Conservation (phyloP, 2,113 vertebrate genomes). For the Struthio camelus region DNA sequence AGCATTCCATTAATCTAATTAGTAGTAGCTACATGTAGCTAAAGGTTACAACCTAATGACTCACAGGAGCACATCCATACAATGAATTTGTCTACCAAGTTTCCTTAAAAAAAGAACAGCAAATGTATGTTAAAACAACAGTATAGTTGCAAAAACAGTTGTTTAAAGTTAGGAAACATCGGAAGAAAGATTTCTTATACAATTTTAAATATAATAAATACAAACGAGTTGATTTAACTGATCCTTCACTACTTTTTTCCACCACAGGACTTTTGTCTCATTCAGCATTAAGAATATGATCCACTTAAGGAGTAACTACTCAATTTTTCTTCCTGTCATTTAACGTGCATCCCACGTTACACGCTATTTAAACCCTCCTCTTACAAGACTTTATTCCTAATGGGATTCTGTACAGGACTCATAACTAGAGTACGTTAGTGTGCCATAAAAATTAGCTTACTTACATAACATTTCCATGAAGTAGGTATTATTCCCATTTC, state of each 20-base stretch:
- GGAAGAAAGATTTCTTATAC: neutral
- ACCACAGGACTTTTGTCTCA: neutral
- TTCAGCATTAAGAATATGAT: neutral
- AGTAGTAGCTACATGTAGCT: neutral
- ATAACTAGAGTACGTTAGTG: rapidly evolving
- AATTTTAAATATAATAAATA: neutral
- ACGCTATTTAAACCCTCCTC: neutral
- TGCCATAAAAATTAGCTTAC: neutral
- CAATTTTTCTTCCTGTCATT: neutral
- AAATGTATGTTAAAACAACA: neutral
- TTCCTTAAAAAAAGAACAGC: neutral
- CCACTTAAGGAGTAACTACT: neutral
- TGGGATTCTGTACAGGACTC: neutral
- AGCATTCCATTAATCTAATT: neutral
- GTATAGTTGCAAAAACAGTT: neutral
- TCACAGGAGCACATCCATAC: neutral
- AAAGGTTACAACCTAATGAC: neutral
- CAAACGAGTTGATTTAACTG: neutral
- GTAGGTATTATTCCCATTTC: neutral
- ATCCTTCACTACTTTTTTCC: neutral
- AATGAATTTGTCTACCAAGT: neutral
- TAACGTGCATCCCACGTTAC: neutral
- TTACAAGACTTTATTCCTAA: neutral
- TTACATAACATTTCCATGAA: neutral
- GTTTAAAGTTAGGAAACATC: neutral